A percentile compares a stretch with the other conserved stretches of the same genome.
Evolutionary conservation across 2,113 vertebrate species (phyloP).

Genomic region (Petaurus breviceps): DNA sequence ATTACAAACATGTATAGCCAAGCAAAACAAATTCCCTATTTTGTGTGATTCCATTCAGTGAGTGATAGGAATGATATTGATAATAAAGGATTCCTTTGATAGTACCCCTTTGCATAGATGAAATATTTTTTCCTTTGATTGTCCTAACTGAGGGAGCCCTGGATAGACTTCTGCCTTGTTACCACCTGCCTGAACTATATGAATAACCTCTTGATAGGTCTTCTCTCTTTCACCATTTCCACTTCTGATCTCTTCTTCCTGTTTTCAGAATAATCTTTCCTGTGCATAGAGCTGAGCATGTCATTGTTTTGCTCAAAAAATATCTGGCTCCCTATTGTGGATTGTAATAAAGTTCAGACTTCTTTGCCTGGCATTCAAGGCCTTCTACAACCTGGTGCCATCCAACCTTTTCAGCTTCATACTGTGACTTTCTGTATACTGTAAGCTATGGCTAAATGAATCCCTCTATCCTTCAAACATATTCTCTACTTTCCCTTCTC

Average conservation of each 20-base stretch:
- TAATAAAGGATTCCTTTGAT: not conserved
- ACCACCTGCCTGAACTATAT: slow-evolving; percentile 38
- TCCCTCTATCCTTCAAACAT: too few relatives aligned
- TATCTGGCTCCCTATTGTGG: not conserved
- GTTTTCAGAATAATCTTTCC: slow-evolving; percentile 28
- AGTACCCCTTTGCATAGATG: slow-evolving; percentile 37
- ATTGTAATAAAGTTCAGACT: slow-evolving; percentile 10
- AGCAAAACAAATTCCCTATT: not conserved
- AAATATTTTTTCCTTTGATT: slow-evolving; percentile 25
- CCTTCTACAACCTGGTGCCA: too few relatives aligned
- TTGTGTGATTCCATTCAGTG: not conserved
- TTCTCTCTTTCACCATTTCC: slow-evolving; percentile 44
- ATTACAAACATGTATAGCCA: not conserved
- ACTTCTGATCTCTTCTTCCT: slow-evolving; percentile 43
- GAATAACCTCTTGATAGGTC: slow-evolving; percentile 20
- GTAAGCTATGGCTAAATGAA: too few relatives aligned
- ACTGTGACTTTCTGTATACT: too few relatives aligned
- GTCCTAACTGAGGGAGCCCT: not conserved
- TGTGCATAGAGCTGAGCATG: slow-evolving; percentile 21
- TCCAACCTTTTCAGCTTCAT: too few relatives aligned
- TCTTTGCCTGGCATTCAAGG: not conserved
- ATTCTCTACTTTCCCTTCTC: too few relatives aligned
- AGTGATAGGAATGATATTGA: not conserved
- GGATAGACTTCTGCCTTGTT: not conserved
- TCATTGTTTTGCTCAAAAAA: slow-evolving; percentile 41